phyloP scores from a whole-genome alignment of 2,113 vertebrate species.

The Cathartes aura region DNA sequence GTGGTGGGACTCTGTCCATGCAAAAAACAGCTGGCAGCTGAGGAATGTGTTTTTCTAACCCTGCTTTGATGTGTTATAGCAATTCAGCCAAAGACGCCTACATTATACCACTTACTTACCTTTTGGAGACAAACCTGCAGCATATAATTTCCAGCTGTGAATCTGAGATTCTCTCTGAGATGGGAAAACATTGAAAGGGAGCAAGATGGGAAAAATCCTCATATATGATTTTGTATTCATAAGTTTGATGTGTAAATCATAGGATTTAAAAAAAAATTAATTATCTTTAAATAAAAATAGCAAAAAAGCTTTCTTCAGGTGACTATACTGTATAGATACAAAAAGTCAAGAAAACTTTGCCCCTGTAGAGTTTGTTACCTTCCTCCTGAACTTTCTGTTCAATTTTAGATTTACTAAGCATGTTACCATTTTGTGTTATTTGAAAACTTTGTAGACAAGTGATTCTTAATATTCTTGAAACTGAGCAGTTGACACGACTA shows the following conservation, averaged over 20 bases:
- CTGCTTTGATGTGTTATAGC: background rate
- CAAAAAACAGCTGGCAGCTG: background rate
- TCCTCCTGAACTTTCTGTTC: background rate
- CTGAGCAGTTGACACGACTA: background rate
- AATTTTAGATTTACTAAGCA: background rate
- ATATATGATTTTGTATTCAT: background rate
- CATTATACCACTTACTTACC: background rate
- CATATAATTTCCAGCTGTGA: background rate
- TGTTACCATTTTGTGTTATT: background rate
- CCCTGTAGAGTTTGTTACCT: background rate
- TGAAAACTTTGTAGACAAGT: background rate
- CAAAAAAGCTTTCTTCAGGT: background rate
- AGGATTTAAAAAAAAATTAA: background rate
- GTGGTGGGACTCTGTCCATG: background rate
- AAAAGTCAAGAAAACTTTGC: background rate
- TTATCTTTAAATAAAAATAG: background rate
- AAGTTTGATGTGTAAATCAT: background rate
- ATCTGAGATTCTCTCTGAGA: background rate
- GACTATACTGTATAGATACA: background rate
- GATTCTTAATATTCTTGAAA: background rate
- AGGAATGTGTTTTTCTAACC: background rate
- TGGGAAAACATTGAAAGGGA: background rate
- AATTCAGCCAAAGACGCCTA: background rate
- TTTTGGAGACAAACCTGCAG: background rate
- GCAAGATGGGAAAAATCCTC: background rate